Conservation (phyloP, 2,888 invertebrate species). For the Carpatolechia fugitivella region DNA sequence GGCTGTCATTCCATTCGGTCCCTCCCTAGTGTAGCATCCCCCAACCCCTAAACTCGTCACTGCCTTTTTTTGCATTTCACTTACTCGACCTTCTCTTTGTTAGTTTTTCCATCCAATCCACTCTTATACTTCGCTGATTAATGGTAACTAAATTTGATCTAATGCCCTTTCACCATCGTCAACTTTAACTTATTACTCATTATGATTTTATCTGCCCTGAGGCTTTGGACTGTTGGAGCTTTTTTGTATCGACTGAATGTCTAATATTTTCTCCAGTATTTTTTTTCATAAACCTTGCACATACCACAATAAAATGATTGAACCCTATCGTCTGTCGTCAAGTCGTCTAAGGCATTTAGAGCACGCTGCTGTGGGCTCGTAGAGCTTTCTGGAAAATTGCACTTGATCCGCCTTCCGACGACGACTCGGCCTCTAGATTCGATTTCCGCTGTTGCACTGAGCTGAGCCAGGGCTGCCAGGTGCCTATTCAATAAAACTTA, state of each 20-base stretch:
- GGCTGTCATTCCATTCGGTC: not conserved
- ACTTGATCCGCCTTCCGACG: slow-evolving; percentile 48
- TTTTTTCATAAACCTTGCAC: too few relatives aligned
- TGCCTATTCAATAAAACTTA: too few relatives aligned
- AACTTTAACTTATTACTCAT: too few relatives aligned
- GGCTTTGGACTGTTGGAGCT: too few relatives aligned
- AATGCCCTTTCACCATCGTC: too few relatives aligned
- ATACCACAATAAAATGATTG: too few relatives aligned
- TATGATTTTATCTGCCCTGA: too few relatives aligned
- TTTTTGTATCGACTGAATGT: too few relatives aligned
- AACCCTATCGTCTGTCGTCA: not conserved
- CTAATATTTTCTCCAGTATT: too few relatives aligned
- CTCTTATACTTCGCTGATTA: too few relatives aligned
- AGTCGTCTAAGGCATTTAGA: not conserved
- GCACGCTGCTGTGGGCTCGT: slow-evolving; percentile 24
- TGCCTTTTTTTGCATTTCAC: slow-evolving; percentile 16
- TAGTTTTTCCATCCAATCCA: too few relatives aligned
- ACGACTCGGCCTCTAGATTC: slow-evolving; percentile 45
- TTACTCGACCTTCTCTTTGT: slow-evolving; percentile 13
- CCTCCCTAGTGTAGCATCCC: slow-evolving; percentile 19
- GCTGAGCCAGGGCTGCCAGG: not conserved
- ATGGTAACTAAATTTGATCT: too few relatives aligned
- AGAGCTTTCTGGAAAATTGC: slow-evolving; percentile 61
- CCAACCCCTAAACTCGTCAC: slow-evolving; percentile 22
- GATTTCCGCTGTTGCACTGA: slow-evolving; percentile 43